Evolutionary conservation across 2,888 invertebrate species (phyloP).

Genomic region (Nemoura dubitans): DNA sequence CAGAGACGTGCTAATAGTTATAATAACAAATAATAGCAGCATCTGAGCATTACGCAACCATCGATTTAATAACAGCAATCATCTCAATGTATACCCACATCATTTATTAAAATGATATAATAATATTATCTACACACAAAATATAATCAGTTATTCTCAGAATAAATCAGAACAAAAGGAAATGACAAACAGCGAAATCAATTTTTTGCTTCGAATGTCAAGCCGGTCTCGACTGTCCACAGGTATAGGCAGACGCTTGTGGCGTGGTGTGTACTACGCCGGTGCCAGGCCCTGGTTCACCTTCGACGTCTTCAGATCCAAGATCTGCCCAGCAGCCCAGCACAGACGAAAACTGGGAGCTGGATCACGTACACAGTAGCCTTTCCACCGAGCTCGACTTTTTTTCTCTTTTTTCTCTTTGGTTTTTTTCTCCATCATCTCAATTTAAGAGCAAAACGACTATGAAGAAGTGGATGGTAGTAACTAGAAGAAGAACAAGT

Average conservation of each 20-base stretch:
- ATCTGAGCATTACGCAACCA: constrained; percentile 4
- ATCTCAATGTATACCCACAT: not conserved
- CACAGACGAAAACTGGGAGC: constrained; percentile 16
- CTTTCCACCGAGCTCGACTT: constrained; percentile 15
- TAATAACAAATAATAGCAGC: not conserved
- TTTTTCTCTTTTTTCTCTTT: constrained; percentile 2
- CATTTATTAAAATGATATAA: not conserved
- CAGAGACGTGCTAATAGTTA: not conserved
- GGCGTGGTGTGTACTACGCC: not conserved
- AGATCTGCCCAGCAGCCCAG: not conserved
- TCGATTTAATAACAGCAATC: not conserved
- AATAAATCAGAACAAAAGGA: not conserved
- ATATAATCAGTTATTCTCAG: not conserved
- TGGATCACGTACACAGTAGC: constrained; percentile 38
- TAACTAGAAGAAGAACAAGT: constrained; percentile 21
- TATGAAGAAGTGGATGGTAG: constrained; percentile 7
- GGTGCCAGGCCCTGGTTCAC: not conserved
- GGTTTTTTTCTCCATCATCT: constrained; percentile 13
- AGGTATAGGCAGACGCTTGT: not conserved
- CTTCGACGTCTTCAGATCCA: constrained; percentile 2
- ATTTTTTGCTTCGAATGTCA: not conserved
- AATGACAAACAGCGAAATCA: not conserved
- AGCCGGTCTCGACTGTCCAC: not conserved
- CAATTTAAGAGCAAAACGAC: constrained; percentile 35
- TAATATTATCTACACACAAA: not conserved